Evolutionary conservation across 2,113 vertebrate species (phyloP), one percentile per base, ranked within the genome.

Genomic region (Passer montanus): DNA sequence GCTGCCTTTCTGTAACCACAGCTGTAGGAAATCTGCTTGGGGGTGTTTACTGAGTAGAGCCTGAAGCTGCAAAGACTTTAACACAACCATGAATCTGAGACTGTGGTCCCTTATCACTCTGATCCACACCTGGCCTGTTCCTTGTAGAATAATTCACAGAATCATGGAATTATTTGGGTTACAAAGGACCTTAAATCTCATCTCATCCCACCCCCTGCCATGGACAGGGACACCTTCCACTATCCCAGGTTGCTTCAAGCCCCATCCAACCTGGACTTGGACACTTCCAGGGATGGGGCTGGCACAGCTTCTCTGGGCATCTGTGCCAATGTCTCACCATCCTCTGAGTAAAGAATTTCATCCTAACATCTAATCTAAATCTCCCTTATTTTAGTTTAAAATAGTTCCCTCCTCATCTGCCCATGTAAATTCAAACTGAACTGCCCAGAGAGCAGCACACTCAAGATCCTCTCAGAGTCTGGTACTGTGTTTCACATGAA

Each of bases 241-340:
- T 46, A 7, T 6, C 15, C 33, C 77, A 67, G 28, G 27, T 2
- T 39, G 9, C 39, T 70, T 22, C 49, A 56, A 69, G 12, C 12
- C 26, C 10, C 0, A 0, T 43, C 55, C 63, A 35, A 3, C 7
- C 39, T 27, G 21, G n/a, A 8, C 63, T 49, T 43, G 47, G 33
- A 33, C 23, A n/a, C 23, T 53, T 11, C 23, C 39, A 69, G 28
- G 28, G 26, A 43, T 14, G 26, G 28, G 37, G 26, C 41, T 76
- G 17, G 30, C 41, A 46, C 55, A 76, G 39, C 39, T 49, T 9
- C 41, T 35, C 47, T 83, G 41, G 35, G 6, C 26, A 3, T 3
- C 18, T 63, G 35, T 41, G 20, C 11, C 37, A 39, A 22, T 3
- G 8, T 15, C 26, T 69, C 41, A 31, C 15, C 30, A 55, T 6